Conservation (phyloP, 2,113 vertebrate species). For the Holacanthus passer region DNA sequence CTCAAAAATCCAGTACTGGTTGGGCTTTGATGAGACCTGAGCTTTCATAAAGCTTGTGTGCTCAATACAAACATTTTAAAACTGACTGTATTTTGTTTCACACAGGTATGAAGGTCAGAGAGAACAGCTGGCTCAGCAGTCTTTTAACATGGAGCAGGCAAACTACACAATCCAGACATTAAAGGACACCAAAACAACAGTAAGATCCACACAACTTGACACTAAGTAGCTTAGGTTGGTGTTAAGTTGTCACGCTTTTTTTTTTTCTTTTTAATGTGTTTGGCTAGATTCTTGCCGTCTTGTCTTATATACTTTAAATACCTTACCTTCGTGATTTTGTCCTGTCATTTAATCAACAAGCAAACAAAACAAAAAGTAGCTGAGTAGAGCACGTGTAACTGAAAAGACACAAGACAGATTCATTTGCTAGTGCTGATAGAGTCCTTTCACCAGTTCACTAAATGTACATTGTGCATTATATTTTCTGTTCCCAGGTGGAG, state of each 20-base stretch:
- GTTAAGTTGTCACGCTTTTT: too few relatives aligned
- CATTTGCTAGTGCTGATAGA: neutral
- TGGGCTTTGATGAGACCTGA: neutral
- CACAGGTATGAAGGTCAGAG: slow-evolving; percentile 96
- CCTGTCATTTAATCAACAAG: neutral
- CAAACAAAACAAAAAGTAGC: neutral
- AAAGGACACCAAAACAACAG: slow-evolving; percentile 98
- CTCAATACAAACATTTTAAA: neutral
- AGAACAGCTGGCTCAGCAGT: slow-evolving; percentile 96
- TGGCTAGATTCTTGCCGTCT: neutral
- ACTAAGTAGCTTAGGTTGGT: neutral
- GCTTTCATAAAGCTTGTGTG: neutral
- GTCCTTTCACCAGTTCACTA: neutral
- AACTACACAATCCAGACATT: slow-evolving; percentile 98
- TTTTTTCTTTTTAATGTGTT: too few relatives aligned
- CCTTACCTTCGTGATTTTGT: too few relatives aligned
- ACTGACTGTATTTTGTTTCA: neutral
- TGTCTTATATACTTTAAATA: neutral
- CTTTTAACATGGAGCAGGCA: slow-evolving; percentile 99
- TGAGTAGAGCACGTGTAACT: neutral
- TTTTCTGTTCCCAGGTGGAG: slow-evolving; percentile 88
- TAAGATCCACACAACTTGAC: slow-evolving; percentile 73
- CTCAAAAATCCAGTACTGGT: too few relatives aligned
- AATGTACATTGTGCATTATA: neutral
- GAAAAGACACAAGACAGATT: neutral